Evolutionary conservation across 2,888 invertebrate species (phyloP).

Genomic region (Drosophila testacea): DNA sequence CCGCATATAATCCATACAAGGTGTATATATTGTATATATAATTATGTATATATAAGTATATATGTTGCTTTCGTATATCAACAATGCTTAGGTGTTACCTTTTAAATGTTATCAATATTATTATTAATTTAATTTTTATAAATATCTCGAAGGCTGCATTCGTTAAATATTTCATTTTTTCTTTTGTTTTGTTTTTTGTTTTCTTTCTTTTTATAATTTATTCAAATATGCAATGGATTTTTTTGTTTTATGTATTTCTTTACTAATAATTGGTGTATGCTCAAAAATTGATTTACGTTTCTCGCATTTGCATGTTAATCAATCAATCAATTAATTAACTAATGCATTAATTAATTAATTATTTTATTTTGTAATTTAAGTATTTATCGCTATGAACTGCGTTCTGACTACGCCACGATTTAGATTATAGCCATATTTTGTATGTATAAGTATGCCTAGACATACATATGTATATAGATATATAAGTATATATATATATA

Average conservation of each 20-base stretch:
- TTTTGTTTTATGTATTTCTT: slow-evolving; percentile 32
- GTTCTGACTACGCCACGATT: slow-evolving; percentile 67
- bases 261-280: slow-evolving; percentile 73
- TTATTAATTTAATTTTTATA: slow-evolving; percentile 33
- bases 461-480: slow-evolving; percentile 43
- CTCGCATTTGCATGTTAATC: slow-evolving; percentile 33
- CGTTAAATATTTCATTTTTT: slow-evolving; percentile 28
- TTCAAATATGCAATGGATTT: slow-evolving; percentile 31
- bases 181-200: slow-evolving; percentile 23
- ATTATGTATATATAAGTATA: slow-evolving; percentile 28
- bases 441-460: slow-evolving; percentile 42
- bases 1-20: slow-evolving; percentile 29
- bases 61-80: slow-evolving; percentile 51
- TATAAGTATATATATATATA: slow-evolving; percentile 41
- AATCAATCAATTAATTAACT: slow-evolving; percentile 7
- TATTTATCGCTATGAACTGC: slow-evolving; percentile 70
- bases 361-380: slow-evolving; percentile 26
- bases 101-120: slow-evolving; percentile 28
- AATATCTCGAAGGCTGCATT: slow-evolving; percentile 63
- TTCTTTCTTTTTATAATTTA: slow-evolving; percentile 15
- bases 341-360: slow-evolving; percentile 8
- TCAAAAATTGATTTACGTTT: slow-evolving; percentile 64
- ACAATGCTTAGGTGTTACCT: slow-evolving; percentile 48
- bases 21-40: slow-evolving; percentile 33
- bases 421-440: slow-evolving; percentile 46